Evolutionary conservation across 2,113 vertebrate species (phyloP).

Genomic region (Saguinus midas): DNA sequence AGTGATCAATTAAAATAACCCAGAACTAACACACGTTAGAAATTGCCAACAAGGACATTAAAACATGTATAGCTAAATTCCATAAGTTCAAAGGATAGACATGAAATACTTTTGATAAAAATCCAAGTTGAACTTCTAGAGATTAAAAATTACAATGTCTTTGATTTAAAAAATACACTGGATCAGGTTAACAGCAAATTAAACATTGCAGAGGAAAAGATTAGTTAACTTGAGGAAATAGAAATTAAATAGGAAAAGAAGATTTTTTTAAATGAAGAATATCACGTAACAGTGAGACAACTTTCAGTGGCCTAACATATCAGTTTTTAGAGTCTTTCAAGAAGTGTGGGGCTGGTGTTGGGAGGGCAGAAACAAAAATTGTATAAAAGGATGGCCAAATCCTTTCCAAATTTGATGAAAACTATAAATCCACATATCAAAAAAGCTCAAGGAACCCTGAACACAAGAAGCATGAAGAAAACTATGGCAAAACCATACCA

Average conservation of each 20-base stretch:
- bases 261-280: background rate
- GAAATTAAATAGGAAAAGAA: background rate
- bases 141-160: background rate
- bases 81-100: background rate
- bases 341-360: background rate
- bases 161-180: background rate
- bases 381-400: background rate
- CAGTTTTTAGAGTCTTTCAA: background rate
- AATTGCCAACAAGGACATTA: background rate
- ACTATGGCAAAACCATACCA: background rate
- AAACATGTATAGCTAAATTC: background rate
- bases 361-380: background rate
- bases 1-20: background rate
- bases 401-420: background rate
- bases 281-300: background rate
- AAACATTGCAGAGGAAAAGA: background rate
- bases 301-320: background rate
- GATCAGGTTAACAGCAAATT: background rate
- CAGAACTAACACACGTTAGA: background rate
- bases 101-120: background rate
- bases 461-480: constrained; percentile 3
- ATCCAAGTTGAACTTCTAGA: constrained; percentile 11
- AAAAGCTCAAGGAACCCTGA: background rate
- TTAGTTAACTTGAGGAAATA: background rate
- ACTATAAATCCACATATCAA: background rate